Evolutionary conservation across 2,797 vertebrate species (phyloP).

Genomic region (Neoniphon sammara): DNA sequence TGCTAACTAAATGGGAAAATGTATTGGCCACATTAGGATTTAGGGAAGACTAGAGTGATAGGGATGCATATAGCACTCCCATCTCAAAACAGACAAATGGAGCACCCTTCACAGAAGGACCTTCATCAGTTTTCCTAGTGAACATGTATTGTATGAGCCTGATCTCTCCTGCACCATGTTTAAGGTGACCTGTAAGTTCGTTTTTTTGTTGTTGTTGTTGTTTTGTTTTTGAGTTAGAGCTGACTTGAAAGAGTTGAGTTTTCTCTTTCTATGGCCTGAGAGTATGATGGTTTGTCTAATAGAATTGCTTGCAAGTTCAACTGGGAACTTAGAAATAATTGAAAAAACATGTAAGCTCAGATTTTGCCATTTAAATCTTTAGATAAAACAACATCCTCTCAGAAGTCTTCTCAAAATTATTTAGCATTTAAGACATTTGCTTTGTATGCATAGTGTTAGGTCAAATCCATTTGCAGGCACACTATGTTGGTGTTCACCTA

Average conservation of each 20-base stretch:
- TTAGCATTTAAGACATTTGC: background rate
- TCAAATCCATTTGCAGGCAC: background rate
- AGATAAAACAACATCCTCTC: background rate
- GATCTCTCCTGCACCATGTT: background rate
- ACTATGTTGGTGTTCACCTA: no score
- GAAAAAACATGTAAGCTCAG: background rate
- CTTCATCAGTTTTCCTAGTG: background rate
- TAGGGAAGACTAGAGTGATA: background rate
- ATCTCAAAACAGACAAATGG: constrained; percentile 12
- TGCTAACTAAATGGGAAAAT: constrained; percentile 24
- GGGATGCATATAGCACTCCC: background rate
- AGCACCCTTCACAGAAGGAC: background rate
- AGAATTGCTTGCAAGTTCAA: background rate
- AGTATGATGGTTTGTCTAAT: no score
- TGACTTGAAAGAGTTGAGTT: background rate
- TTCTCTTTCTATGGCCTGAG: no score
- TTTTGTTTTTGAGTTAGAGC: background rate
- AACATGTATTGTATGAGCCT: background rate
- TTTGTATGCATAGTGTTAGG: background rate
- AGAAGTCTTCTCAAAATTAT: background rate
- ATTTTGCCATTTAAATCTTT: background rate
- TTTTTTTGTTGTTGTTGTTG: no score
- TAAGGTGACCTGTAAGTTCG: background rate
- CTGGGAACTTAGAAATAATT: background rate
- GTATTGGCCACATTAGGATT: constrained; percentile 11